Conservation (phyloP, 2,888 invertebrate genomes). For the Meteorus colon region DNA sequence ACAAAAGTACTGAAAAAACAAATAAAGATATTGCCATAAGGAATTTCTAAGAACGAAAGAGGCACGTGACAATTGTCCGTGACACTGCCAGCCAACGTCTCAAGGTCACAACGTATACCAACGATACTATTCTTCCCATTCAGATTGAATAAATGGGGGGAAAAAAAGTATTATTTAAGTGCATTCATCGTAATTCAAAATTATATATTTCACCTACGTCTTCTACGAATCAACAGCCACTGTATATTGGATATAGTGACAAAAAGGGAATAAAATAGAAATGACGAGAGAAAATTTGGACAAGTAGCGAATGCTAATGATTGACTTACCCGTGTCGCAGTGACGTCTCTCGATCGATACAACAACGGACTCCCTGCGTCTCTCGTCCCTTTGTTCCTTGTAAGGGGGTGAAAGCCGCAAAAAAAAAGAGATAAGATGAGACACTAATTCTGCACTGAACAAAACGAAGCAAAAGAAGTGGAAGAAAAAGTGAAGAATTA, state of each 20-base stretch:
- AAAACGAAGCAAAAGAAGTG: constrained; percentile 4
- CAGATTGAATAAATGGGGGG: neutral
- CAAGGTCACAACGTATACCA: neutral
- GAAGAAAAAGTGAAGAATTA: constrained; percentile 44
- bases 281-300: neutral
- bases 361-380: constrained; percentile 41
- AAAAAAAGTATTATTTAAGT: too few relatives aligned
- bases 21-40: neutral
- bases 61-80: neutral
- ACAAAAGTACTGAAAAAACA: neutral
- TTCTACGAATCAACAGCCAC: neutral
- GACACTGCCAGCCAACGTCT: constrained; percentile 1
- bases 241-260: neutral
- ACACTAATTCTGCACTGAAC: constrained; percentile 37
- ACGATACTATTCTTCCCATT: neutral
- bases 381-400: constrained; percentile 52
- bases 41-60: neutral
- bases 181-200: neutral
- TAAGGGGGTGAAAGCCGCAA: constrained; percentile 51
- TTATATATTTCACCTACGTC: neutral
- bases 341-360: constrained; percentile 62
- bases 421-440: constrained; percentile 41
- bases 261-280: neutral
- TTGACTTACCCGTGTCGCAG: constrained; percentile 61
- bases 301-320: constrained; percentile 43